A percentile compares a stretch with the other conserved stretches of the same genome.
Conservation (phyloP, 2,797 vertebrate species). For the Falco columbarius region DNA sequence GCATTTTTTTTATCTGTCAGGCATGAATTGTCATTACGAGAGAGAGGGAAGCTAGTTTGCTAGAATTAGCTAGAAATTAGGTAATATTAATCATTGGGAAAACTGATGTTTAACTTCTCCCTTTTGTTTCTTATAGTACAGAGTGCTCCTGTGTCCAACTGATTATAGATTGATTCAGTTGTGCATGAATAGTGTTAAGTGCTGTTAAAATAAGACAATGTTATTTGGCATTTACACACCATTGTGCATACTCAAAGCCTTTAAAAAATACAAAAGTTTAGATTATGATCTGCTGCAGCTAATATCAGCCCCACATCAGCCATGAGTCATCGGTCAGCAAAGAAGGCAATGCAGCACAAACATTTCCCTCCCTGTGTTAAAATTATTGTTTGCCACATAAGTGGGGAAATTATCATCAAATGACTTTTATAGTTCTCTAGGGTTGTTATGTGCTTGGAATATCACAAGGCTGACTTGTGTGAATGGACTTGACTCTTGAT, state of each 20-base stretch:
- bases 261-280: background rate
- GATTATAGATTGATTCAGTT: background rate
- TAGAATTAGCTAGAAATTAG: background rate
- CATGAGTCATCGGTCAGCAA: background rate
- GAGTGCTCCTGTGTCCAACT: background rate
- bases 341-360: background rate
- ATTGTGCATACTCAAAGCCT: background rate
- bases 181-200: background rate
- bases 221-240: background rate
- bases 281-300: background rate
- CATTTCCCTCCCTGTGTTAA: background rate
- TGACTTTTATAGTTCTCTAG: background rate
- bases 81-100: background rate
- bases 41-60: background rate
- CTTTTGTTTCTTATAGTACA: background rate
- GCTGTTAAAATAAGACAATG: background rate
- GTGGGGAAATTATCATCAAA: background rate
- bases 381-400: background rate
- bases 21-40: background rate
- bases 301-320: background rate
- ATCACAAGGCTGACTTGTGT: background rate
- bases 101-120: background rate
- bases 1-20: background rate
- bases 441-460: background rate
- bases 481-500: too few species aligned